phyloP scores from a whole-genome alignment of 2,797 vertebrate genomes.

The Emydoidea blandingii region DNA sequence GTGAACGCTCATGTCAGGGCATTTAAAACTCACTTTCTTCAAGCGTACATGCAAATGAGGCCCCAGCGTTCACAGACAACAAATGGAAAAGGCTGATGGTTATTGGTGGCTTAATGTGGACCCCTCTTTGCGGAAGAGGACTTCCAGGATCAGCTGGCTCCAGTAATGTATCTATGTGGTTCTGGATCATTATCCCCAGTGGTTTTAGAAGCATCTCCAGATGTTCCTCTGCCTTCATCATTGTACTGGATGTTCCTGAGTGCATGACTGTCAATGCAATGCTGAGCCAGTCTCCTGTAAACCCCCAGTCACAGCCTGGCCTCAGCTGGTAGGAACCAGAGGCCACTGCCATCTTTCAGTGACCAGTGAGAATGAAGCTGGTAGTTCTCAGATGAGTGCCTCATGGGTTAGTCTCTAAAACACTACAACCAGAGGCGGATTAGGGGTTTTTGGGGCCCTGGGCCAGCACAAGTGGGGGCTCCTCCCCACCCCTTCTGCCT shows the following conservation, averaged over 20 bases:
- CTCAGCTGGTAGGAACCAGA: background rate
- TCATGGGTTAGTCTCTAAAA: no score
- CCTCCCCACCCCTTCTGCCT: no score
- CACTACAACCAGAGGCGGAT: no score
- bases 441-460: no score
- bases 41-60: conserved; percentile 32
- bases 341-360: background rate
- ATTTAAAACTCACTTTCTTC: conserved; percentile 14
- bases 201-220: conserved; percentile 19
- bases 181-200: background rate
- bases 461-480: no score
- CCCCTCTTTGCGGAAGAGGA: background rate
- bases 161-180: background rate
- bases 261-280: background rate
- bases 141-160: conserved; percentile 54
- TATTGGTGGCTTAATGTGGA: no score
- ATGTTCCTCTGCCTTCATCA: background rate
- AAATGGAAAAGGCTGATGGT: background rate
- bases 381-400: no score
- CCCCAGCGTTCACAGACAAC: background rate
- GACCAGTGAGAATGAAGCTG: no score
- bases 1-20: background rate
- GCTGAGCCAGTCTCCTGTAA: background rate
- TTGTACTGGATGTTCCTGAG: background rate
- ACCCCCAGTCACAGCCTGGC: background rate